Evolutionary conservation across 2,888 invertebrate species (phyloP), one percentile per base, ranked within the genome.

Genomic region (Coleophora flavipennella): DNA sequence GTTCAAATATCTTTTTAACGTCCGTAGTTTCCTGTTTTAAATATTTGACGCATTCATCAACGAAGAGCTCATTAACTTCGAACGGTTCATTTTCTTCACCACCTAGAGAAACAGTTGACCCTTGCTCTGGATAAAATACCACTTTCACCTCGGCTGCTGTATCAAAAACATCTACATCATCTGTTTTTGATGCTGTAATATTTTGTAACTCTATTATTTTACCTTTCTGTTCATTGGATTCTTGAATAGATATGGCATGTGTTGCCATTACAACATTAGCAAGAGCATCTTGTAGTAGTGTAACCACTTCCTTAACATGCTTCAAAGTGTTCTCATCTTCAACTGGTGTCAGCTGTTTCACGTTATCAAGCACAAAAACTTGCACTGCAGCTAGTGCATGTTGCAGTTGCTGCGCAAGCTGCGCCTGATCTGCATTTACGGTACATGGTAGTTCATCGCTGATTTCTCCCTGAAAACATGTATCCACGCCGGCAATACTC

Each of bases 401-500:
- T 7, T 40, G 32, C 9, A 45, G 36, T 35, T 42, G 31, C 26
- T 42, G 40, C 1, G 31, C 26, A 13, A 40, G 12, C 20, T 11
- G 6, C 6, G 13, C 31, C 11, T 36, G 11, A 13, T 38, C 27
- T 31, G 26, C 27, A 8, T 13, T 13, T 8, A 26, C 7, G 13
- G 26, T 13, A 9, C 32, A 10, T n/a, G 25, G 33, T 3, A n/a
- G 8, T 9, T 13, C 13, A 14, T 10, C 32, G 29, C n/a, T 29
- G 11, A 38, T 33, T 6, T 10, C 33, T 4, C 4, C 10, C 13
- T 26, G 7, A 14, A 13, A 1, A 2, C 27, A 12, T 27, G 11
- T 12, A 32, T 45, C 43, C 8, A 37, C 31, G 3, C 39, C 37
- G 2, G 37, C 10, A n/a, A 66, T 45, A 26, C 27, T 47, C 25